Base-by-base conservation (phyloP, 2,888 invertebrate species). In the Nudaria mundana region DNA sequence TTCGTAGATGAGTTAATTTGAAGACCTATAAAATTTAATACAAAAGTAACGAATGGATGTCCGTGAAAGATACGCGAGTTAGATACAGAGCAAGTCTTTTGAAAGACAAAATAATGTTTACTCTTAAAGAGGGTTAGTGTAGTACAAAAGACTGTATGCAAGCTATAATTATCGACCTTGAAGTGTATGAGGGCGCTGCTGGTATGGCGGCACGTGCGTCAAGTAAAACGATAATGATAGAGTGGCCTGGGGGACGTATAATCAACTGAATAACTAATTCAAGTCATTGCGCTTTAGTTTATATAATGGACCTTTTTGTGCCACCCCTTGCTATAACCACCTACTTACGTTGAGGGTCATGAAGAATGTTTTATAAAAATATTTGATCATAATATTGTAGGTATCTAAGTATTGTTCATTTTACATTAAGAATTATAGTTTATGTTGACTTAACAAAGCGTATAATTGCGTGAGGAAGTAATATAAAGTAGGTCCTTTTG, bases 251-350 rank as follows among this genome's bases (percentile, higher is more conserved):
- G 85, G 84, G 86, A 76, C 72, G 72, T 66, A 76, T 81, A 81
- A 81, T 81, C 81, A 83, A 84, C 83, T 81, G 82, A 82, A 88
- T 87, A 78, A 86, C 88, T 86, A 87, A 88, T 88, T 86, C 81
- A 81, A 82, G 78, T 76, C 79, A 81, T 76, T 81, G 81, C 81
- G 76, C 77, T 78, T 81, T 78, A 74, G 68, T 76, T 61, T 60
- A 47, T 59, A 66, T 76, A 77, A 76, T 71, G 68, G 78, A 72
- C 72, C 80, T 80, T 82, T 80, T 83, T 76, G 77, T 76, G 70
- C 64, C 72, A 64, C 80, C 79, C 80, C 66, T 66, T 67, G 57
- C 63, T 59, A 71, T 66, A 28, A 39, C 44, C 38, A 36, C 34
- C 43, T 38, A 41, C 32, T 44, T 58, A 64, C 52, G 52, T 55